A percentile compares a stretch with the other conserved stretches of the same genome.
These are phyloP conservation scores for Pseudomyrmex gracilis DNA, from an alignment of 1,140 invertebrate genomes.

Conservation along the genomic window DNA sequence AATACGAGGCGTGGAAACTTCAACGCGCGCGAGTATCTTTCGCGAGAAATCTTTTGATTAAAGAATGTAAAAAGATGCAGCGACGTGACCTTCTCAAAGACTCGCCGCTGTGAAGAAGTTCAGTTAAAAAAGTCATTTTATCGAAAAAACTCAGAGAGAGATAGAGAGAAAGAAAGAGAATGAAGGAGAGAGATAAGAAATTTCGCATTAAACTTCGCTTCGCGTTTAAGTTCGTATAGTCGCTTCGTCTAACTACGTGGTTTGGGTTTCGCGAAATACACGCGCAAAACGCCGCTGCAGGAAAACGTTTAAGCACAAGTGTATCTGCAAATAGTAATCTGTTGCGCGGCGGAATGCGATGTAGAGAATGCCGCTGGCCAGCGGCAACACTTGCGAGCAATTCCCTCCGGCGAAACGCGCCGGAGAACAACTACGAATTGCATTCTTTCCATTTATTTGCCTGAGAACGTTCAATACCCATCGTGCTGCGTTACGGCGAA, in stretches of 20 bases:
- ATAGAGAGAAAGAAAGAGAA: too few species aligned
- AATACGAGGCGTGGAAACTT: slow-evolving; percentile 26
- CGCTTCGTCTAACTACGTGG: background rate
- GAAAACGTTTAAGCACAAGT: background rate
- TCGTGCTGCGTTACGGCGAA: background rate
- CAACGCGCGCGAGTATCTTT: slow-evolving; percentile 18
- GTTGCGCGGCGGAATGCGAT: background rate
- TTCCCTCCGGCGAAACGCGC: background rate
- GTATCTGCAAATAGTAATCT: slow-evolving; percentile 2
- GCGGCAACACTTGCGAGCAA: background rate
- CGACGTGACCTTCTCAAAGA: background rate
- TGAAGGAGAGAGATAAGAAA: too few species aligned
- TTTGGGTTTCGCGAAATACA: background rate
- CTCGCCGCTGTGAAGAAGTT: background rate
- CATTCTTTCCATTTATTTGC: slow-evolving; percentile 36
- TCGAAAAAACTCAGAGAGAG: background rate
- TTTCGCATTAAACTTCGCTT: too few species aligned
- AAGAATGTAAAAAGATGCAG: slow-evolving; percentile 1
- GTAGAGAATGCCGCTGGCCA: background rate
- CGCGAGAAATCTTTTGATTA: slow-evolving; percentile 34
- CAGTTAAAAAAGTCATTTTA: background rate
- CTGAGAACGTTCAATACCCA: background rate
- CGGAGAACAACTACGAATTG: slow-evolving; percentile 25
- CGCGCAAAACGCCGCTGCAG: background rate
- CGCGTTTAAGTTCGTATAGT: background rate